Evolutionary conservation across 2,888 invertebrate species (phyloP).

Genomic region (Nomada lathburiana): DNA sequence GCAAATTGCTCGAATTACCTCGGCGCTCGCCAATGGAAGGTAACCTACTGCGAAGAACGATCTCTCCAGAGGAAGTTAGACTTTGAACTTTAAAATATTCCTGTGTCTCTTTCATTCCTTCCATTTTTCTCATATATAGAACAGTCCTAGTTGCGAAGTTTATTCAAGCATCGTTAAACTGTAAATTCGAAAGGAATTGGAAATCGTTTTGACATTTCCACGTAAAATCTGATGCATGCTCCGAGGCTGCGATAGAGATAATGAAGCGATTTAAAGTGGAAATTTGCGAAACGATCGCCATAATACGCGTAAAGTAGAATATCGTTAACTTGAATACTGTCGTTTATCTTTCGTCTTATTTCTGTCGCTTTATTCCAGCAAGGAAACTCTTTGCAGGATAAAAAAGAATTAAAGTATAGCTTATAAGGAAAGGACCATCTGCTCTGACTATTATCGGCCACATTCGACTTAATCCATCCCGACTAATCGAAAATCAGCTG

Average conservation of each 20-base stretch:
- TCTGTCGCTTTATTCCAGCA: neutral
- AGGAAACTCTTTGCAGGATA: no score
- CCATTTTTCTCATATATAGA: neutral
- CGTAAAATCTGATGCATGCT: neutral
- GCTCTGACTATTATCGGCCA: neutral
- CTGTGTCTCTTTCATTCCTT: neutral
- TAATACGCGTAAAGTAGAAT: neutral
- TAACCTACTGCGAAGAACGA: conserved; percentile 46
- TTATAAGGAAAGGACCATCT: no score
- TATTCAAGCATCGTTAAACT: neutral
- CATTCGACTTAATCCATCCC: neutral
- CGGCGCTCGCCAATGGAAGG: conserved; percentile 50
- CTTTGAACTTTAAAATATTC: neutral
- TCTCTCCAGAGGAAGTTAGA: conserved; percentile 23
- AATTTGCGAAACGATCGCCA: conserved; percentile 6
- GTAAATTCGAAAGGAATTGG: neutral
- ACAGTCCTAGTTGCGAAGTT: conserved; percentile 11
- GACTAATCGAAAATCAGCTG: no score
- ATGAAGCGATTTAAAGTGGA: conserved; percentile 14
- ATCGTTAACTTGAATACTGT: neutral
- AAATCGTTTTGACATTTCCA: neutral
- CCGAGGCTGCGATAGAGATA: neutral
- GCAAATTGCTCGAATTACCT: conserved; percentile 55
- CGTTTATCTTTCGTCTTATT: neutral
- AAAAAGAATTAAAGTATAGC: no score